A percentile compares a stretch with the other conserved stretches of the same genome.
These are phyloP conservation scores for Aegithalos caudatus DNA, from an alignment of 2,113 vertebrate species.

Conservation along the genomic window DNA sequence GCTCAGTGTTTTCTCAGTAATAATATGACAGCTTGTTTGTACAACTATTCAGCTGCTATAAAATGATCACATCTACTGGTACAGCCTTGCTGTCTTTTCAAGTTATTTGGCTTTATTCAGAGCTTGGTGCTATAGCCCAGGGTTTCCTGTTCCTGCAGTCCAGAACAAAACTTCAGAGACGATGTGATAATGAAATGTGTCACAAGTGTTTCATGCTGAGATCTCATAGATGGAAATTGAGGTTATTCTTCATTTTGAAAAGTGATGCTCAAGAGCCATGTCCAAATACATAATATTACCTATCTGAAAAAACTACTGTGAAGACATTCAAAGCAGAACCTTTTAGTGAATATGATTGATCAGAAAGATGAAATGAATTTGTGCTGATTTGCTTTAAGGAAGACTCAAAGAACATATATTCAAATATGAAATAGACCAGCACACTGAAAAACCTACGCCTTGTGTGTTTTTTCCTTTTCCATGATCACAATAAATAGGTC, in stretches of 20 bases:
- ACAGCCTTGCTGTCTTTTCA: neutral
- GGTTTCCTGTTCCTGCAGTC: neutral
- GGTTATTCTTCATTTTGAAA: neutral
- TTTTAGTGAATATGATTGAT: neutral
- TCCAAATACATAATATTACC: rapidly evolving
- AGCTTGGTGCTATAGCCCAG: neutral
- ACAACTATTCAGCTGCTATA: neutral
- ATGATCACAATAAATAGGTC: neutral
- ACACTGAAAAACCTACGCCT: neutral
- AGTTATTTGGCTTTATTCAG: neutral
- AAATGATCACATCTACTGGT: neutral
- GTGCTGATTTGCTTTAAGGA: neutral
- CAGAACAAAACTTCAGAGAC: neutral
- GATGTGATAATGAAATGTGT: rapidly evolving
- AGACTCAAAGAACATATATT: neutral
- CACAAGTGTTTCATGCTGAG: neutral
- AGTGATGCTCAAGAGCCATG: neutral
- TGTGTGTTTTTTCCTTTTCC: neutral
- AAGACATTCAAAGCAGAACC: neutral
- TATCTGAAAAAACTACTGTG: neutral
- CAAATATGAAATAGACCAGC: neutral
- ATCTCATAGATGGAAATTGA: neutral
- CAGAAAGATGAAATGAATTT: neutral
- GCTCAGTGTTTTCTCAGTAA: neutral
- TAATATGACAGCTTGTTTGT: neutral